These are phyloP conservation scores for Pelagia noctiluca DNA, from an alignment of 30 jellyfish, hydroid and myxozoan species.

Conservation along the genomic window DNA sequence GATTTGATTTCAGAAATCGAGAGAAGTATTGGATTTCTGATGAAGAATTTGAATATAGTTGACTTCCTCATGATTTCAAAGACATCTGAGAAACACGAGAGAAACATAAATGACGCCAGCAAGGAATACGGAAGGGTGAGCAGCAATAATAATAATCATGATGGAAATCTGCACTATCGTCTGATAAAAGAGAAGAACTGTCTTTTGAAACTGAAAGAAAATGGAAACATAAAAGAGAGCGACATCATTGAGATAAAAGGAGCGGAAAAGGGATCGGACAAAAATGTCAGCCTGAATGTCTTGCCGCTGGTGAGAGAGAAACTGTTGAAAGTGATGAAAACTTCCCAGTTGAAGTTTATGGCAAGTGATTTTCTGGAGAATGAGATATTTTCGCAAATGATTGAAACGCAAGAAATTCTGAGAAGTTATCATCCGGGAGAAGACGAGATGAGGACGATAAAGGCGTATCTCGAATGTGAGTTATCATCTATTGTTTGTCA, in stretches of 20 bases:
- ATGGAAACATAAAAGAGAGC: neutral
- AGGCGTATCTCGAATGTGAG: slow-evolving; percentile 63
- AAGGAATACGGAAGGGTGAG: slow-evolving; percentile 25
- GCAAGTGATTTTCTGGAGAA: slow-evolving; percentile 12
- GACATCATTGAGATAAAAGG: neutral
- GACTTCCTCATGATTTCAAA: slow-evolving; percentile 22
- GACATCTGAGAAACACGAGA: slow-evolving; percentile 1
- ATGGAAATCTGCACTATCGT: slow-evolving; percentile 61
- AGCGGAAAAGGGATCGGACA: slow-evolving; percentile 4
- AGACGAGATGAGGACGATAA: slow-evolving; percentile 45
- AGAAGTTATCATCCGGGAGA: slow-evolving; percentile 9
- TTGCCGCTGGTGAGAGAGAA: slow-evolving; percentile 11
- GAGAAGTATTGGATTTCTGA: slow-evolving; percentile 15
- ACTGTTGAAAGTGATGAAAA: slow-evolving; percentile 26
- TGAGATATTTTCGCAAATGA: slow-evolving; percentile 42
- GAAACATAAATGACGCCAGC: slow-evolving; percentile 19
- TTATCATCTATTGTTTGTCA: too few relatives aligned
- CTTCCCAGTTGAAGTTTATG: slow-evolving; percentile 21
- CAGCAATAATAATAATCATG: slow-evolving; percentile 52
- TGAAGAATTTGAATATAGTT: slow-evolving; percentile 8
- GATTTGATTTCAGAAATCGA: slow-evolving; percentile 37
- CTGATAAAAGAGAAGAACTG: slow-evolving; percentile 27
- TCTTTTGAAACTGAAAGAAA: slow-evolving; percentile 1
- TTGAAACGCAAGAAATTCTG: slow-evolving; percentile 28
- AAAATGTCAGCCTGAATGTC: neutral